Conservation (phyloP, 2,113 vertebrate genomes). For the Microtus richardsoni region DNA sequence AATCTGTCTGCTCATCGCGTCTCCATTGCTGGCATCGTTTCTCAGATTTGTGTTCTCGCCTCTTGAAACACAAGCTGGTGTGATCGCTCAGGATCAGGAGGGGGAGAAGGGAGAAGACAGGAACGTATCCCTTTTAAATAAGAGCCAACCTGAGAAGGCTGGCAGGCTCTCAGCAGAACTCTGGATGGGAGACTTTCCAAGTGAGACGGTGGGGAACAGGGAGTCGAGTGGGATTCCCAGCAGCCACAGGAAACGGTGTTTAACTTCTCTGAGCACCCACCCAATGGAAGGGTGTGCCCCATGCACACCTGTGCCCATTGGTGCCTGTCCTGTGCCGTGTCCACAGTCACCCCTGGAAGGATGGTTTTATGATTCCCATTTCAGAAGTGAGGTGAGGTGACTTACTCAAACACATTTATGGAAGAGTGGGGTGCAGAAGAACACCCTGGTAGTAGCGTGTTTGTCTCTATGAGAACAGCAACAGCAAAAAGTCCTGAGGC, state of each 20-base stretch:
- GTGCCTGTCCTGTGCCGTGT: neutral
- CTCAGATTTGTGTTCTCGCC: constrained; percentile 32
- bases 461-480: neutral
- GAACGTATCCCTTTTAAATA: neutral
- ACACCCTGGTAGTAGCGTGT: neutral
- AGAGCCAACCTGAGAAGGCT: neutral
- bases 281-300: no score
- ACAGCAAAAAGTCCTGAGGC: neutral
- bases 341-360: neutral
- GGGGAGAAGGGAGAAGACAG: neutral
- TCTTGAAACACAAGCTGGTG: constrained; percentile 68
- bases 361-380: neutral
- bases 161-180: neutral
- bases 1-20: constrained; percentile 16
- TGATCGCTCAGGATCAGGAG: neutral
- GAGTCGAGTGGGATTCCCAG: neutral
- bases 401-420: neutral
- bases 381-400: neutral
- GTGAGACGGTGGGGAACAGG: no score
- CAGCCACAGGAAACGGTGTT: neutral
- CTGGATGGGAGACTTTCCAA: neutral
- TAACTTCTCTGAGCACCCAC: neutral
- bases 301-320: neutral
- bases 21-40: neutral
- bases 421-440: neutral